Evolutionary conservation across 2,797 vertebrate genomes (phyloP).

Genomic region (Tokudaia muenninki): DNA sequence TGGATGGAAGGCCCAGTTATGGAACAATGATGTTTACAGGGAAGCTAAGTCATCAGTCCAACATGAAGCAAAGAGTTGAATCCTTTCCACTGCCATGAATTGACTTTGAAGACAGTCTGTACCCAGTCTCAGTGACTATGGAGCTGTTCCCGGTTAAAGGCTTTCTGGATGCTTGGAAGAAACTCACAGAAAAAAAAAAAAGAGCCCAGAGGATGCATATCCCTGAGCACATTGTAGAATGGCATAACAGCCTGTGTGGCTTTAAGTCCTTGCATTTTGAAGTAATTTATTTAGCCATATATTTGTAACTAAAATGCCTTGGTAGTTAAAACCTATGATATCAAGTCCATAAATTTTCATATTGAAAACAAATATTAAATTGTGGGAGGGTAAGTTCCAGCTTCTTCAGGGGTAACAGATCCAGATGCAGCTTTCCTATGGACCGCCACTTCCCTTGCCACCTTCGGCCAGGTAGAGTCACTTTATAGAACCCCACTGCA

Average conservation of each 20-base stretch:
- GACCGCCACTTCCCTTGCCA: neutral
- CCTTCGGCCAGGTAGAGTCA: neutral
- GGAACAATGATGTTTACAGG: neutral
- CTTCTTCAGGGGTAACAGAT: neutral
- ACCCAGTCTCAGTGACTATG: rapidly evolving
- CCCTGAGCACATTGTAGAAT: neutral
- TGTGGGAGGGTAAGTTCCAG: neutral
- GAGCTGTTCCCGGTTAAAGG: neutral
- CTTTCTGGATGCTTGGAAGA: neutral
- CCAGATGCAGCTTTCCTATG: neutral
- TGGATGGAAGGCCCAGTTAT: neutral
- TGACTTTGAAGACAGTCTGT: neutral
- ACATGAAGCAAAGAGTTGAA: neutral
- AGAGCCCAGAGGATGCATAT: neutral
- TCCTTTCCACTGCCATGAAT: neutral
- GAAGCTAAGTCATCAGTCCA: neutral
- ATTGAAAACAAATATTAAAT: neutral
- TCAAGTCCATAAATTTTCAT: neutral
- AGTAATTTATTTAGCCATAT: neutral
- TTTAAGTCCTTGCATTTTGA: neutral
- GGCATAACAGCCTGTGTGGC: neutral
- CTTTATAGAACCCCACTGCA: neutral
- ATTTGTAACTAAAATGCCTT: neutral
- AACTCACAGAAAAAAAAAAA: neutral
- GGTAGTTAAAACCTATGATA: neutral